phyloP scores from a whole-genome alignment of 1,140 invertebrate species.

The Augochlora pura region DNA sequence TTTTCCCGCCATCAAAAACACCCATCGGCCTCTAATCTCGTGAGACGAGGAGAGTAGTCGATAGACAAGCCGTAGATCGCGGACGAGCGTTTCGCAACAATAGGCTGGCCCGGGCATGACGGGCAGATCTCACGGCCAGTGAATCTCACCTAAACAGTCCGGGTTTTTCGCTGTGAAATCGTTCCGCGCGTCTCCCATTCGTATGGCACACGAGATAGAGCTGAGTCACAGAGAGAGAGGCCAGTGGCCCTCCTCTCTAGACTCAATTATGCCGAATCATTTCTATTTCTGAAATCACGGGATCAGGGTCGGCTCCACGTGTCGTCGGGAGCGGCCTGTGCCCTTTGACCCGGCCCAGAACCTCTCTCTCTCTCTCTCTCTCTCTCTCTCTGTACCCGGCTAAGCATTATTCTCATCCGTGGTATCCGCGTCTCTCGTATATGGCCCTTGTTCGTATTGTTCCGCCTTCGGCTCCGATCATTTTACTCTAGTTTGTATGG shows the following conservation, averaged over 20 bases:
- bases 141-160: neutral
- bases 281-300: slow-evolving; percentile 60
- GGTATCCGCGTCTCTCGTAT: too few relatives aligned
- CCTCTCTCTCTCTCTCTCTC: neutral
- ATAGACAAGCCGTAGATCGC: neutral
- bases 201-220: neutral
- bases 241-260: neutral
- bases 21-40: neutral
- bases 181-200: neutral
- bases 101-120: neutral
- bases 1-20: too few relatives aligned
- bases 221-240: slow-evolving; percentile 21
- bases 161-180: neutral
- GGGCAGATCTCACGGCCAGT: neutral
- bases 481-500: slow-evolving; percentile 16
- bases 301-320: slow-evolving; percentile 60
- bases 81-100: neutral
- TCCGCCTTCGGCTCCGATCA: slow-evolving; percentile 19
- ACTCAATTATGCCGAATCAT: slow-evolving; percentile 54
- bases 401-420: neutral
- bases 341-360: slow-evolving; percentile 41
- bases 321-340: slow-evolving; percentile 25
- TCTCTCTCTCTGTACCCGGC: too few relatives aligned
- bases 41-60: neutral
- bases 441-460: slow-evolving; percentile 13